A percentile compares a stretch with the other conserved stretches of the same genome.
Conservation (phyloP, 2,797 vertebrate genomes). For the Tangara arthus region DNA sequence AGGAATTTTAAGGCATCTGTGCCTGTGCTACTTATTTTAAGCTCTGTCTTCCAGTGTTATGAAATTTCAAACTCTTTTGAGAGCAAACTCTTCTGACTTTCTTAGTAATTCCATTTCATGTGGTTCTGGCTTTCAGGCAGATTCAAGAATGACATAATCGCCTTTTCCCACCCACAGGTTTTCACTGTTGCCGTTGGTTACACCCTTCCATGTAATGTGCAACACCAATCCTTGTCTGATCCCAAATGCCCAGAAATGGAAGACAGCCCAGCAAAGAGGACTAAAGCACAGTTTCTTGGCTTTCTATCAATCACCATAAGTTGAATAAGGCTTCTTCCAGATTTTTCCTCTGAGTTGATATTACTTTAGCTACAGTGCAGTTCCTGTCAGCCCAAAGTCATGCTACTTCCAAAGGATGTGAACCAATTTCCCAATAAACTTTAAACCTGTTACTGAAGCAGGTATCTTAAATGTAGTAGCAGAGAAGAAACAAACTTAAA, state of each 20-base stretch:
- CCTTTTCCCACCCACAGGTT: conserved; percentile 26
- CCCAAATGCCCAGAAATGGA: conserved; percentile 36
- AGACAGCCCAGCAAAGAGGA: background rate
- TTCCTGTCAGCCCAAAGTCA: background rate
- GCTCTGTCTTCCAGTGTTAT: conserved; percentile 12
- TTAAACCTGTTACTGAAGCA: background rate
- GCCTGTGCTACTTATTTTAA: conserved; percentile 33
- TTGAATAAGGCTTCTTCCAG: background rate
- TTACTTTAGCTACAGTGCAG: conserved; percentile 3
- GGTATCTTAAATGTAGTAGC: background rate
- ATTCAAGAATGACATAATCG: conserved; percentile 16
- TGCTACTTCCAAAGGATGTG: conserved; percentile 11
- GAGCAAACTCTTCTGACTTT: conserved; percentile 2
- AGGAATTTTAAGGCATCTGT: conserved; percentile 34
- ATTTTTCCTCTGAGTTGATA: background rate
- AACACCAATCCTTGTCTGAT: background rate
- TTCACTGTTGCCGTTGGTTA: background rate
- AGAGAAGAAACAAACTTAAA: conserved; percentile 23
- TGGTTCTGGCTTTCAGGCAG: conserved; percentile 31
- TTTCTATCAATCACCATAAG: background rate
- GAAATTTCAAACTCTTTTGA: conserved; percentile 20
- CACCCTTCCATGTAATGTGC: background rate
- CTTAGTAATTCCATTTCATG: conserved; percentile 34
- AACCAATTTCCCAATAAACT: background rate
- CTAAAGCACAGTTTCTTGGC: background rate